Evolutionary conservation across 2,113 vertebrate genomes (phyloP).

Genomic region (Leucosticte australis): DNA sequence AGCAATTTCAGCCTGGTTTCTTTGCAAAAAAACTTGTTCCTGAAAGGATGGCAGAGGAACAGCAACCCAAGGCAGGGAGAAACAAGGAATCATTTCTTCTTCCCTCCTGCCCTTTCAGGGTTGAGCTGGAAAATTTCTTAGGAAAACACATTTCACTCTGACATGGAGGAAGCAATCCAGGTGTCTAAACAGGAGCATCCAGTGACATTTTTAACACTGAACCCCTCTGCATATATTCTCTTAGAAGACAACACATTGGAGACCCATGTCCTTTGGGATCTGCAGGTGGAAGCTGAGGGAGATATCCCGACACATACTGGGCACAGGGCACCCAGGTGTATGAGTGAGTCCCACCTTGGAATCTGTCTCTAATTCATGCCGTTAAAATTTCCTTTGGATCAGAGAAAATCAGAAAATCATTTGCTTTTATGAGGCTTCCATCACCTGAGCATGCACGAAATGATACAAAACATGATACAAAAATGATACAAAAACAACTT

Average conservation of each 20-base stretch:
- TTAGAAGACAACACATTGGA: neutral
- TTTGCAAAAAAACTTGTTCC: neutral
- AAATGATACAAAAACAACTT: neutral
- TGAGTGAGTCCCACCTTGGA: neutral
- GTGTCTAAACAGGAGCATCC: neutral
- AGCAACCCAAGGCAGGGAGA: neutral
- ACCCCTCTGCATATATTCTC: neutral
- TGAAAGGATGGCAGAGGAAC: neutral
- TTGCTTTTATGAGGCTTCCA: neutral
- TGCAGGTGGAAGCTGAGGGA: neutral
- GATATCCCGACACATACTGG: neutral
- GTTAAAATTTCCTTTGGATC: neutral
- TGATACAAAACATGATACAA: neutral
- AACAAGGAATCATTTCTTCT: neutral
- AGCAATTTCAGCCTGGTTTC: neutral
- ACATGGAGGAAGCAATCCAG: neutral
- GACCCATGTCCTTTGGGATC: neutral
- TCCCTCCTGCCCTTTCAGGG: neutral
- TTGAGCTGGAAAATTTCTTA: neutral
- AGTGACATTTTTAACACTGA: neutral
- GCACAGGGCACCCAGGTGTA: accelerated
- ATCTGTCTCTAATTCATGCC: neutral
- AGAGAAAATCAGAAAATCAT: neutral
- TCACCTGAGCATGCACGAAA: neutral
- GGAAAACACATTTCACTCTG: neutral